Percentiles rank a stretch among this genome's conserved stretches.
Evolutionary conservation across 2,797 vertebrate genomes (phyloP).

Genomic region (Eulemur mongoz): DNA sequence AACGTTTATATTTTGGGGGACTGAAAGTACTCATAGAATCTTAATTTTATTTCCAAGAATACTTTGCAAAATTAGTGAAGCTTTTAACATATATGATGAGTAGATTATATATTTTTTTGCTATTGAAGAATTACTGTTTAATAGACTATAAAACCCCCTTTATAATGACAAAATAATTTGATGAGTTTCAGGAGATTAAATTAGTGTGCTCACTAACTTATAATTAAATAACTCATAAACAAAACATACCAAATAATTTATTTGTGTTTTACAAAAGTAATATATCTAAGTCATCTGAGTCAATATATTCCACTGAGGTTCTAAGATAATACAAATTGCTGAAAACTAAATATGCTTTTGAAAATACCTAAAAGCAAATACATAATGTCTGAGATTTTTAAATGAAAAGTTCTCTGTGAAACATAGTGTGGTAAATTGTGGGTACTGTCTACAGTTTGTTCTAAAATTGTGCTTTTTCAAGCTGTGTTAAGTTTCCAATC

Average conservation of each 20-base stretch:
- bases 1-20: not conserved
- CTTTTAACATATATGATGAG: not conserved
- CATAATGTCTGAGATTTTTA: not conserved
- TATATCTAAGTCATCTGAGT: not conserved
- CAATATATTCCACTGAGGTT: not conserved
- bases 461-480: not conserved
- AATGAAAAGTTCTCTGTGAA: not conserved
- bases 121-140: not conserved
- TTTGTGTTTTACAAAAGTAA: not conserved
- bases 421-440: not conserved
- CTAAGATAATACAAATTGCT: not conserved
- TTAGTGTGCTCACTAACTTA: not conserved
- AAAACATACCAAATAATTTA: not conserved
- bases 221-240: not conserved
- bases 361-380: slow-evolving; percentile 46
- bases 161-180: not conserved
- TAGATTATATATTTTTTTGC: not conserved
- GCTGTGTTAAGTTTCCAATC: not conserved
- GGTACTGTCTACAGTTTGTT: not conserved
- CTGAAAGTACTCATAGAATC: not conserved
- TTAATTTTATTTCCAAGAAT: not conserved
- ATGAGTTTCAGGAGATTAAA: not conserved
- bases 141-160: not conserved
- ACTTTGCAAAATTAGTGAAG: not conserved
- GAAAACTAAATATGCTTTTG: not conserved